Evolutionary conservation across 2,888 invertebrate genomes (phyloP).

Genomic region (Trileptium ribeirensis): DNA sequence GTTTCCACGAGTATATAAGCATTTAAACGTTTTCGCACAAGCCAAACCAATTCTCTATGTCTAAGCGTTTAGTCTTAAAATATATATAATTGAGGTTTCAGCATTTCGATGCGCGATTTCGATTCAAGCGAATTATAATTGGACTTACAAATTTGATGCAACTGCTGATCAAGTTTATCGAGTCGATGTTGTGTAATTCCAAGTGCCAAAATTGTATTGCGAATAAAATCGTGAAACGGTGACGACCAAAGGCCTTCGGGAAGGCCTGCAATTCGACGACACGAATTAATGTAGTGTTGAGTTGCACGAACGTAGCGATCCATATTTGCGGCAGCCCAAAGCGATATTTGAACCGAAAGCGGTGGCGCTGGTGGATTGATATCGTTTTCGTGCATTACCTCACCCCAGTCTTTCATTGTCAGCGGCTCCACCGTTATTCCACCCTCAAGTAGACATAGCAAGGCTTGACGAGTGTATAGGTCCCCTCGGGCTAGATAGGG

Average conservation of each 20-base stretch:
- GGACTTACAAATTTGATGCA: no score
- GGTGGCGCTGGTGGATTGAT: background rate
- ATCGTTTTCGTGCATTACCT: conserved; percentile 13
- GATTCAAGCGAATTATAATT: no score
- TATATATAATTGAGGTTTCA: no score
- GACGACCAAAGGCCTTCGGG: conserved; percentile 19
- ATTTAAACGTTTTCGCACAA: no score
- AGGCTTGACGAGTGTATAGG: conserved; percentile 24
- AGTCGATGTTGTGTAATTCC: conserved; percentile 4
- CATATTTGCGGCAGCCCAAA: conserved; percentile 12
- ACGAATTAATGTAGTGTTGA: conserved; percentile 28
- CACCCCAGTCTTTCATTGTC: conserved; percentile 24
- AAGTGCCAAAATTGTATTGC: background rate
- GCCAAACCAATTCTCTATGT: no score
- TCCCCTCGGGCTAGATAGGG: conserved; percentile 25
- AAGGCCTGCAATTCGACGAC: conserved; percentile 19
- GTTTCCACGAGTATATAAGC: no score
- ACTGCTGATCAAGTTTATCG: background rate
- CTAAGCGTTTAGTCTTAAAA: no score
- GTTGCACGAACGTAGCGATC: conserved; percentile 17
- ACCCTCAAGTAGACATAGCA: conserved; percentile 19
- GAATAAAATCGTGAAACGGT: conserved; percentile 26
- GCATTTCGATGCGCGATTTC: no score
- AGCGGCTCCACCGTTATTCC: conserved; percentile 27
- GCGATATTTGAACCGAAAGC: background rate